Evolutionary conservation across 2,113 vertebrate genomes (phyloP).

Genomic region (Aptenodytes patagonicus): DNA sequence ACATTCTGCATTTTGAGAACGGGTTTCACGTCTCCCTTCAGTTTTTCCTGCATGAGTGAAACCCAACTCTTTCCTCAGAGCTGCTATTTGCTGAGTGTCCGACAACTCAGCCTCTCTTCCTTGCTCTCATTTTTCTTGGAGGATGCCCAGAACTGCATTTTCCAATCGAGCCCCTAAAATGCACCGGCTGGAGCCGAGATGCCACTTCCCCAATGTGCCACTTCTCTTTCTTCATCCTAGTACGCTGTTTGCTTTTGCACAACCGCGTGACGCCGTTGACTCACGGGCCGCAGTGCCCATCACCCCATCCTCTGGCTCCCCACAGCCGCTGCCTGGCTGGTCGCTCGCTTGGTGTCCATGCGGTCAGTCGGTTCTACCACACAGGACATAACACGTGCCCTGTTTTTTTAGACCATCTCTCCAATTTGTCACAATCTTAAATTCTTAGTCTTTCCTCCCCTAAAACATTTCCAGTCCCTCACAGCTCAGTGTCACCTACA

Average conservation of each 20-base stretch:
- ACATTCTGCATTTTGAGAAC: not conserved
- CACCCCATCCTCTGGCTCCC: not conserved
- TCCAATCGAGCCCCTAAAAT: not conserved
- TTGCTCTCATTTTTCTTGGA: not conserved
- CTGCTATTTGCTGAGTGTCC: not conserved
- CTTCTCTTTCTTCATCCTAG: not conserved
- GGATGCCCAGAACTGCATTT: not conserved
- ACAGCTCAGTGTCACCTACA: not conserved
- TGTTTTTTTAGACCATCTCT: not conserved
- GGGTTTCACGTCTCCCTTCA: not conserved
- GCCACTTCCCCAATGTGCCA: accelerated
- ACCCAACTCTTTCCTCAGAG: not conserved
- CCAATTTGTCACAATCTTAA: not conserved
- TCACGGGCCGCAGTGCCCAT: not conserved
- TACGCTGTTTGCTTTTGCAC: conserved; percentile 6
- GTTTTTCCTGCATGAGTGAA: not conserved
- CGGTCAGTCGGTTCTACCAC: not conserved
- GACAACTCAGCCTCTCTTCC: not conserved
- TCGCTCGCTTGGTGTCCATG: not conserved
- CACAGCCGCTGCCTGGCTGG: not conserved
- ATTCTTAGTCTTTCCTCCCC: not conserved
- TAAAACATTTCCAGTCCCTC: not conserved
- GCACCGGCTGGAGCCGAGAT: not conserved
- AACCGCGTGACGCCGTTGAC: not conserved
- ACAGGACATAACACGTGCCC: not conserved